These are phyloP conservation scores for Drosophila ficusphila DNA, from an alignment of 1,140 invertebrate species.

Conservation along the genomic window DNA sequence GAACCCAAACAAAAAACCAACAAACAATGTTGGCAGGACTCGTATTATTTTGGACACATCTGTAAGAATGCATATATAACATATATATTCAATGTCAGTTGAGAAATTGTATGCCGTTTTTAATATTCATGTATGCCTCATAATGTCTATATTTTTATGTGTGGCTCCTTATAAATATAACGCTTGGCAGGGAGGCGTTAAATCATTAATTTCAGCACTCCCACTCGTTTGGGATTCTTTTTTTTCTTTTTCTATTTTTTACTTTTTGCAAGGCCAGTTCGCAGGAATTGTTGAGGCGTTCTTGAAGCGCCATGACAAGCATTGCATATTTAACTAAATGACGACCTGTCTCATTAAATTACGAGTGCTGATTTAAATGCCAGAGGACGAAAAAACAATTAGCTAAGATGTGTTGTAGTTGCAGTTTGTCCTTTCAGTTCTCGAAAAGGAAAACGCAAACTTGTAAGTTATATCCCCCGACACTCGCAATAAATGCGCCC, in stretches of 20 bases:
- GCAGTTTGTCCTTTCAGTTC: no score
- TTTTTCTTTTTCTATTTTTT: no score
- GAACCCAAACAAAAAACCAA: neutral
- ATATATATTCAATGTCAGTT: constrained; percentile 16
- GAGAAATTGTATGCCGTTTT: constrained; percentile 29
- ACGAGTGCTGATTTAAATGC: neutral
- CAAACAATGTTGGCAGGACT: neutral
- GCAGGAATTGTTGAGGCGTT: neutral
- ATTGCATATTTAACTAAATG: neutral
- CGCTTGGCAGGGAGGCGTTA: neutral
- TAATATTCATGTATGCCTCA: constrained; percentile 31
- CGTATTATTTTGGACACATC: neutral
- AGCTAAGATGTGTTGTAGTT: no score
- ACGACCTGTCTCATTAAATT: neutral
- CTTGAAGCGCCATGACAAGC: neutral
- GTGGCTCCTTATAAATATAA: neutral
- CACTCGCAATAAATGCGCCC: constrained; percentile 2
- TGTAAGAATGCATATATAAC: no score
- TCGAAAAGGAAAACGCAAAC: neutral
- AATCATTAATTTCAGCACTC: neutral
- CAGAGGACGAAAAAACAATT: neutral
- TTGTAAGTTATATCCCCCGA: constrained; percentile 2
- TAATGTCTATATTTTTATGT: constrained; percentile 46
- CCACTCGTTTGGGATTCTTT: neutral
- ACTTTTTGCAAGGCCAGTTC: neutral